Percentiles rank a stretch among this genome's conserved stretches.
Evolutionary conservation across 2,888 invertebrate genomes (phyloP).

Genomic region (Copidosoma aretas): DNA sequence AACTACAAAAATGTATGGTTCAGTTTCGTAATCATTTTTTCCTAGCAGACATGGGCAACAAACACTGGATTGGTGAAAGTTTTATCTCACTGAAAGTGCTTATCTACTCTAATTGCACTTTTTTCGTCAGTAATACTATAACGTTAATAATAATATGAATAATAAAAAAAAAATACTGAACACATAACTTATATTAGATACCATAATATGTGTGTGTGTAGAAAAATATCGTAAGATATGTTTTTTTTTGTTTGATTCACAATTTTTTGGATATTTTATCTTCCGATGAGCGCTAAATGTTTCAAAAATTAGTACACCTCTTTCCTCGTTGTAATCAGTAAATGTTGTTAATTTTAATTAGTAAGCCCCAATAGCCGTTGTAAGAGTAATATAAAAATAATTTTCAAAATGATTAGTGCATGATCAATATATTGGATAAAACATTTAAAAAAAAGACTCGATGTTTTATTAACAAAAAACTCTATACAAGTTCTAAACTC

Average conservation of each 20-base stretch:
- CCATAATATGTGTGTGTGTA: constrained; percentile 26
- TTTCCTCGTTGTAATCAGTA: neutral
- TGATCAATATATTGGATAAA: neutral
- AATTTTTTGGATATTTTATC: constrained; percentile 7
- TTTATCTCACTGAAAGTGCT: neutral
- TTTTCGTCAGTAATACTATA: neutral
- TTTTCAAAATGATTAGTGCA: constrained; percentile 6
- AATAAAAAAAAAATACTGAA: constrained; percentile 38
- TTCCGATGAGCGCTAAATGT: constrained; percentile 24
- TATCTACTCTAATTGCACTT: neutral
- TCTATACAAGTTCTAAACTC: neutral
- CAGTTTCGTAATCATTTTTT: constrained; percentile 13
- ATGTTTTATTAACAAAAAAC: neutral
- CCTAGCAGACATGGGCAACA: constrained; percentile 33
- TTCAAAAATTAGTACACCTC: constrained; percentile 6
- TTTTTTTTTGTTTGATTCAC: neutral
- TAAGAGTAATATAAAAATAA: neutral
- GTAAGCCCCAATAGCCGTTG: constrained; percentile 10
- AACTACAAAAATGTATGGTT: neutral
- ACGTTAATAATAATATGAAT: constrained; percentile 5
- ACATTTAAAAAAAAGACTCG: too few species aligned
- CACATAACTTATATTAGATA: constrained; percentile 32
- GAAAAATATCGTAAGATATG: constrained; percentile 26
- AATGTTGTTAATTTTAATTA: constrained; percentile 13
- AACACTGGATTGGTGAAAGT: neutral